A percentile compares a stretch with the other conserved stretches of the same genome.
phyloP scores from a whole-genome alignment of 2,888 invertebrate genomes.

The Pharmacophagus antenor region DNA sequence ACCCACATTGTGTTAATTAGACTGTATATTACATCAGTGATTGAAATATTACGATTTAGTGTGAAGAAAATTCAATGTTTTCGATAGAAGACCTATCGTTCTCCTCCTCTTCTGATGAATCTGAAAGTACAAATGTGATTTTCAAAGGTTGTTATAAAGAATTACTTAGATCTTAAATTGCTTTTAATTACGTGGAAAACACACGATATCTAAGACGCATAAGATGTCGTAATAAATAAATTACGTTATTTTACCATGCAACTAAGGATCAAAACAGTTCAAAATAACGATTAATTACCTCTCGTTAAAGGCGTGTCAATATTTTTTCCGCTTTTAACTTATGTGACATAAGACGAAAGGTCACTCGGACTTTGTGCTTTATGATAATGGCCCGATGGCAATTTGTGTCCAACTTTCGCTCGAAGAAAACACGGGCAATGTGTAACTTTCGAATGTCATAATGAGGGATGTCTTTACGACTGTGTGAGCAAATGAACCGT shows the following conservation, averaged over 20 bases:
- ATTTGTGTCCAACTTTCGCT: slow-evolving; percentile 28
- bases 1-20: slow-evolving; percentile 12
- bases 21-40: slow-evolving; percentile 2
- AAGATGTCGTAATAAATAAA: neutral
- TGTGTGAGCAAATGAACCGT: neutral
- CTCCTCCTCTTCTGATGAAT: too few species aligned
- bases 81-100: too few species aligned
- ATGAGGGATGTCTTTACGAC: slow-evolving; percentile 19
- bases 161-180: too few species aligned
- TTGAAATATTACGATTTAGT: neutral
- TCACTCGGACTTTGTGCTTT: slow-evolving; percentile 24
- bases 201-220: too few species aligned
- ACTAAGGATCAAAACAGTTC: slow-evolving; percentile 6
- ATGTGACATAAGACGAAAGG: slow-evolving; percentile 28
- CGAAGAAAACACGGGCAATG: slow-evolving; percentile 26
- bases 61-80: neutral
- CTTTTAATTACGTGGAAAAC: too few species aligned
- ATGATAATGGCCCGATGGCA: slow-evolving; percentile 29
- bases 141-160: too few species aligned
- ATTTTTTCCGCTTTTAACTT: slow-evolving; percentile 7
- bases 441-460: slow-evolving; percentile 21
- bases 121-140: too few species aligned
- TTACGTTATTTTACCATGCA: neutral
- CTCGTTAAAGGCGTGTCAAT: slow-evolving; percentile 6
- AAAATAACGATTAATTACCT: slow-evolving; percentile 20